Percentiles rank a stretch among this genome's conserved stretches.
phyloP scores from a whole-genome alignment of 2,797 vertebrate species.

The Echiichthys vipera region DNA sequence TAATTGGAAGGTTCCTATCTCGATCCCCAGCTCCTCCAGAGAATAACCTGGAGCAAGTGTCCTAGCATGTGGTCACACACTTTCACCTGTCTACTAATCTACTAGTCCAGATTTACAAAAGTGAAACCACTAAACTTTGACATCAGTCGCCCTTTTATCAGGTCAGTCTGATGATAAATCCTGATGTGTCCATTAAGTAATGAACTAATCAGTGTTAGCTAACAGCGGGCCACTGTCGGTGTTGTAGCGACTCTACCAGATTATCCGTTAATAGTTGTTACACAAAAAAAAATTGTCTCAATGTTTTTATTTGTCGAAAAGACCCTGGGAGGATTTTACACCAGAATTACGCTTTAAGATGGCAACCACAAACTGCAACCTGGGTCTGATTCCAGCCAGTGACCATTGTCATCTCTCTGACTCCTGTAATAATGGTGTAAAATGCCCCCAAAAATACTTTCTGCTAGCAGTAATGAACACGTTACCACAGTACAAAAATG shows the following conservation, averaged over 20 bases:
- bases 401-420: not conserved
- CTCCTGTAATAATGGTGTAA: not conserved
- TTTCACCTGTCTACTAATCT: not conserved
- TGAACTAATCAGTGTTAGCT: no score
- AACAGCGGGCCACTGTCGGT: no score
- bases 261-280: no score
- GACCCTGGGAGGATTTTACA: no score
- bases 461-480: not conserved
- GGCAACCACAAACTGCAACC: no score
- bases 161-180: slow-evolving; percentile 1
- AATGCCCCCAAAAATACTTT: not conserved
- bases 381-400: not conserved
- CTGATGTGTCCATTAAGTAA: slow-evolving; percentile 1
- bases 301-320: no score
- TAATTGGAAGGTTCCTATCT: no score
- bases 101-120: not conserved
- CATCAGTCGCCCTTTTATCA: not conserved
- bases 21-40: no score
- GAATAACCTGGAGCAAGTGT: no score
- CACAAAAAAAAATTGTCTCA: no score
- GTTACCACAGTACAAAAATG: not conserved
- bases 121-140: not conserved
- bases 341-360: no score
- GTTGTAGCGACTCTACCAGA: no score
- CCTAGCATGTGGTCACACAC: not conserved